These are phyloP conservation scores for Leptinotarsa lineolata DNA, from an alignment of 1,140 invertebrate species.

Conservation along the genomic window DNA sequence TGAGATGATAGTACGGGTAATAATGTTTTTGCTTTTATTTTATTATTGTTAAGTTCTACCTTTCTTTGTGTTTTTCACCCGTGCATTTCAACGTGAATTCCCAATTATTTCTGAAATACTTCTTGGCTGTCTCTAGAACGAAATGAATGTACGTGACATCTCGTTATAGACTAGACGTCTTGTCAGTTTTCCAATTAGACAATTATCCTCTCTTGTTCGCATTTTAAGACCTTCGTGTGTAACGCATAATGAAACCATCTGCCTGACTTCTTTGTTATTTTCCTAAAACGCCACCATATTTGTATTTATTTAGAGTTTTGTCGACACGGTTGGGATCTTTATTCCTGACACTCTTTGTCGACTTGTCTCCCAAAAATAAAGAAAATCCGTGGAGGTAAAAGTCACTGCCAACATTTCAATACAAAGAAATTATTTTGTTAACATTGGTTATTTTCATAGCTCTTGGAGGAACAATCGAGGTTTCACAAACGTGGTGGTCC, in stretches of 20 bases:
- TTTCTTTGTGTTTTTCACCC: too few species aligned
- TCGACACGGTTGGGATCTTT: conserved; percentile 22
- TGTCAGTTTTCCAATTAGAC: conserved; percentile 4
- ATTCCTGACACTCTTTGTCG: conserved; percentile 20
- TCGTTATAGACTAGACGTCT: not conserved
- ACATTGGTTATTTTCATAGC: conserved; percentile 16
- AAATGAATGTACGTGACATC: not conserved
- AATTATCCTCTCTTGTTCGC: not conserved
- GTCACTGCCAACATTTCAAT: conserved; percentile 25
- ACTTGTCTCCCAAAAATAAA: conserved; percentile 22
- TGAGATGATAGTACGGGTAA: too few species aligned
- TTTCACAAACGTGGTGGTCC: conserved; percentile 18
- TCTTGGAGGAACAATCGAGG: not conserved
- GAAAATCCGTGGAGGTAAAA: conserved; percentile 14
- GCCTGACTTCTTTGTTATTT: conserved; percentile 13
- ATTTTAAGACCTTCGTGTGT: not conserved
- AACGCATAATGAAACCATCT: conserved; percentile 18
- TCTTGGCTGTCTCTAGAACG: too few species aligned
- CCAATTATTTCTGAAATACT: too few species aligned
- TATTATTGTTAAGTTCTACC: too few species aligned
- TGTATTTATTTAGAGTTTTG: conserved; percentile 26
- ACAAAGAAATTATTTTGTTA: conserved; percentile 27
- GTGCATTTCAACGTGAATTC: too few species aligned
- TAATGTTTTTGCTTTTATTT: too few species aligned
- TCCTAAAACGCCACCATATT: conserved; percentile 20